A percentile compares a stretch with the other conserved stretches of the same genome.
Evolutionary conservation across 2,888 invertebrate genomes (phyloP).

Genomic region (Carabus problematicus): DNA sequence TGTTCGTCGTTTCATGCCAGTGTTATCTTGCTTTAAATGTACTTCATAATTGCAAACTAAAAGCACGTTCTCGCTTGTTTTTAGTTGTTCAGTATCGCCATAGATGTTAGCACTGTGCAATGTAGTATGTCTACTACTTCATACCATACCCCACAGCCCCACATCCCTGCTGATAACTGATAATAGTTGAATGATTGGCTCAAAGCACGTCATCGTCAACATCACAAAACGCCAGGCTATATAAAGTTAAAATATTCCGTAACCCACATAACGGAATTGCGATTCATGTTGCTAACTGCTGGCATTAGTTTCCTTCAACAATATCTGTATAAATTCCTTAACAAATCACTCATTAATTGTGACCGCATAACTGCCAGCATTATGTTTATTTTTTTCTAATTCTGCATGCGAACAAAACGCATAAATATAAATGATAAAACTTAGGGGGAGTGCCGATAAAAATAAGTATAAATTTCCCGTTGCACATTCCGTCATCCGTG

Average conservation of each 20-base stretch:
- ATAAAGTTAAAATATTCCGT: conserved; percentile 3
- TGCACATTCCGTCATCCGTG: too few relatives aligned
- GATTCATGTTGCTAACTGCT: not conserved
- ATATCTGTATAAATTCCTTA: too few relatives aligned
- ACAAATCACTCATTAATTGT: conserved; percentile 11
- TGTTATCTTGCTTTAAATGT: too few relatives aligned
- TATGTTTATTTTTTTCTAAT: conserved; percentile 23
- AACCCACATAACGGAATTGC: not conserved
- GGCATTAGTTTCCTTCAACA: too few relatives aligned
- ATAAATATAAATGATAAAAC: conserved; percentile 27
- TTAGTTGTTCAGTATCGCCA: too few relatives aligned
- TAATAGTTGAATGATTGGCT: conserved; percentile 29
- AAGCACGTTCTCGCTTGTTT: too few relatives aligned
- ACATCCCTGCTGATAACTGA: too few relatives aligned
- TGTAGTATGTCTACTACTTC: too few relatives aligned
- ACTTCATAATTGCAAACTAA: too few relatives aligned
- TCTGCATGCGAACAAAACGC: conserved; percentile 23
- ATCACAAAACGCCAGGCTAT: conserved; percentile 15
- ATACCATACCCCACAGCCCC: too few relatives aligned
- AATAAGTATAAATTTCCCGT: conserved; percentile 2
- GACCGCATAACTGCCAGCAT: not conserved
- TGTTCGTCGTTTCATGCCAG: too few relatives aligned
- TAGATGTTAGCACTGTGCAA: too few relatives aligned
- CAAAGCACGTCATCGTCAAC: conserved; percentile 25
- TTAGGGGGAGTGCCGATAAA: not conserved